These are phyloP conservation scores for Ophioninae sp. DNA, from an alignment of 2,888 invertebrate genomes.

Conservation along the genomic window DNA sequence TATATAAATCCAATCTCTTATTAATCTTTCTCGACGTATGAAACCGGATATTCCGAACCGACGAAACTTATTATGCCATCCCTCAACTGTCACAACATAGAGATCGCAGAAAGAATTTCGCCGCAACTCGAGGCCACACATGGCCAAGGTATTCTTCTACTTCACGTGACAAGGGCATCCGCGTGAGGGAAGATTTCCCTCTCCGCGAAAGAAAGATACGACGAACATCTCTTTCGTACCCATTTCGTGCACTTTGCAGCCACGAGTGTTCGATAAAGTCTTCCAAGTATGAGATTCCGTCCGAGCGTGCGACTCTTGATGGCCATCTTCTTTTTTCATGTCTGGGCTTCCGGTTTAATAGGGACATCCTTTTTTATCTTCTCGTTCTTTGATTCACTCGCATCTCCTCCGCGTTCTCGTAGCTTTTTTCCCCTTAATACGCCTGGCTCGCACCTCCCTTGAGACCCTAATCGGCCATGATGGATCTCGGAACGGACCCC, in stretches of 20 bases:
- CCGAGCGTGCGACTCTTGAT: conserved; percentile 24
- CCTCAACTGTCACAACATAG: conserved; percentile 73
- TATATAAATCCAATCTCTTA: neutral
- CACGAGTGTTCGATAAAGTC: conserved; percentile 47
- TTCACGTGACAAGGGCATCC: conserved; percentile 62
- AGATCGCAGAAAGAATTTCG: conserved; percentile 72
- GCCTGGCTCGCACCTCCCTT: neutral
- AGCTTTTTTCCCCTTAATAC: neutral
- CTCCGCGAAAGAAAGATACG: neutral
- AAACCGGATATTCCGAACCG: conserved; percentile 56
- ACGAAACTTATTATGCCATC: conserved; percentile 69
- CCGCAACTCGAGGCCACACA: conserved; percentile 37
- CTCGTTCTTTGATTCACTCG: neutral
- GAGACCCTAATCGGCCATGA: conserved; percentile 40
- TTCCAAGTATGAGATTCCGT: conserved; percentile 33
- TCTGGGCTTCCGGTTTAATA: neutral
- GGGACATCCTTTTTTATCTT: conserved; percentile 34
- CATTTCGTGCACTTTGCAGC: conserved; percentile 8
- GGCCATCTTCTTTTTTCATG: conserved; percentile 52
- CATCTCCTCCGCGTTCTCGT: neutral
- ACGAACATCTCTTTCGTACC: conserved; percentile 3
- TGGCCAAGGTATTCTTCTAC: conserved; percentile 48
- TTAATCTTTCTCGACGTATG: conserved; percentile 48
- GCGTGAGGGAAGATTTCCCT: conserved; percentile 36
- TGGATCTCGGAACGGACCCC: conserved; percentile 33